A percentile compares a stretch with the other conserved stretches of the same genome.
Evolutionary conservation across 2,888 invertebrate genomes (phyloP).

Genomic region (Nematopogon swammerdamellus): DNA sequence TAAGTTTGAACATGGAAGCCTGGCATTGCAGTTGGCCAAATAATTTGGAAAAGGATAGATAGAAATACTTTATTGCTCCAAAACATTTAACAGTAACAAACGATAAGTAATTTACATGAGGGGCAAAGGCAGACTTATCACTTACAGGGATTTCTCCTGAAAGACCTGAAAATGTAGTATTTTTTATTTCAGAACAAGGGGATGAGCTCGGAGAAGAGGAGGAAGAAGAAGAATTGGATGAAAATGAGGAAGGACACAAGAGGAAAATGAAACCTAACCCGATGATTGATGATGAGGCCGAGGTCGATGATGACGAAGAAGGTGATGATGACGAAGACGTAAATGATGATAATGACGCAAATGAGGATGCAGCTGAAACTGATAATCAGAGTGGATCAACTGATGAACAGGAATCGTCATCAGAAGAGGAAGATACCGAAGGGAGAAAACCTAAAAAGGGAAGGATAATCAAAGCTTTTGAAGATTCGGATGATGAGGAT

Average conservation of each 20-base stretch:
- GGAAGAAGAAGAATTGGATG: constrained; percentile 39
- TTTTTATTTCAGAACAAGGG: constrained; percentile 23
- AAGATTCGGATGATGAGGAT: constrained; percentile 45
- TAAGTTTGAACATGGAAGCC: no score
- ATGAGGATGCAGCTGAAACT: constrained; percentile 6
- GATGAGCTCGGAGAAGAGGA: constrained; percentile 46
- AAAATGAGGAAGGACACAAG: constrained; percentile 35
- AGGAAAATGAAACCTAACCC: constrained; percentile 27
- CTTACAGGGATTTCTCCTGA: no score
- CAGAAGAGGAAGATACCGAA: constrained; percentile 18
- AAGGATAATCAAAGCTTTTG: constrained; percentile 46
- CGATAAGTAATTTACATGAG: no score
- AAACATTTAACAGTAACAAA: no score
- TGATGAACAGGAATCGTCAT: constrained; percentile 29
- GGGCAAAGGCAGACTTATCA: no score
- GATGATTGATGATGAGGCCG: constrained; percentile 48
- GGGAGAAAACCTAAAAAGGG: constrained; percentile 26
- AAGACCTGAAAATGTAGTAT: no score
- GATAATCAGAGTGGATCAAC: constrained; percentile 19
- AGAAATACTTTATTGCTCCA: no score
- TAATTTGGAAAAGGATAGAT: no score
- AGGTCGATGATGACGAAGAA: constrained; percentile 33
- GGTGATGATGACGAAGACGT: constrained; percentile 21
- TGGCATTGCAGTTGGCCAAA: no score
- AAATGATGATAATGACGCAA: constrained; percentile 14